Conservation (phyloP, 1,140 invertebrate species). For the Nautilus pompilius region DNA sequence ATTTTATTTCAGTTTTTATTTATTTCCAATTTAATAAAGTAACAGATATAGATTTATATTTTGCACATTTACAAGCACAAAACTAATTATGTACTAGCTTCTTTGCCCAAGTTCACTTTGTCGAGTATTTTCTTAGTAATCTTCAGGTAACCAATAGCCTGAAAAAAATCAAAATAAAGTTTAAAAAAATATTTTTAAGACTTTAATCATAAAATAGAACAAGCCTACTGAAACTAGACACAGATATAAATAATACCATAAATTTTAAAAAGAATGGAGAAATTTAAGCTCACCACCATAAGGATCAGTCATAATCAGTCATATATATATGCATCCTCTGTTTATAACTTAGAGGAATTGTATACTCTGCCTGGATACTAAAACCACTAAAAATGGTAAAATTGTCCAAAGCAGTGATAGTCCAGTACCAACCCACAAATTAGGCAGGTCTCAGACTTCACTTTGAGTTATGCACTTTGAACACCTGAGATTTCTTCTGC, state of each 20-base stretch:
- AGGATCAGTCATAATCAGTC: background rate
- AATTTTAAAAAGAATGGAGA: background rate
- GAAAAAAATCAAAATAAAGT: slow-evolving; percentile 20
- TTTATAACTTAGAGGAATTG: too few relatives aligned
- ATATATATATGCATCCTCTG: too few relatives aligned
- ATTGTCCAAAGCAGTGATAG: too few relatives aligned
- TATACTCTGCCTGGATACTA: too few relatives aligned
- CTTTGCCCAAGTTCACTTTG: too few relatives aligned
- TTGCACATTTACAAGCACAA: too few relatives aligned
- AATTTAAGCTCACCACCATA: background rate
- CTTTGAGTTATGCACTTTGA: background rate
- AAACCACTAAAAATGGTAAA: too few relatives aligned
- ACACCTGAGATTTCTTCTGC: background rate
- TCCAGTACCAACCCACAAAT: background rate
- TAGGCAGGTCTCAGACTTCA: background rate
- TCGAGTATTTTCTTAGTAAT: slow-evolving; percentile 29
- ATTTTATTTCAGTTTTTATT: too few relatives aligned
- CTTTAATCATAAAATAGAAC: slow-evolving; percentile 1
- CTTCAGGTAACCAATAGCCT: slow-evolving; percentile 32
- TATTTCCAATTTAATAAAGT: too few relatives aligned
- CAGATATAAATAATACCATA: background rate
- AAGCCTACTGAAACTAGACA: background rate
- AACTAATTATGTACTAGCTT: too few relatives aligned
- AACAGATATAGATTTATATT: too few relatives aligned
- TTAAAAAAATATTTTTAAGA: background rate